phyloP scores from a whole-genome alignment of 2,888 invertebrate species.

The Fissipunctia ypsillon region DNA sequence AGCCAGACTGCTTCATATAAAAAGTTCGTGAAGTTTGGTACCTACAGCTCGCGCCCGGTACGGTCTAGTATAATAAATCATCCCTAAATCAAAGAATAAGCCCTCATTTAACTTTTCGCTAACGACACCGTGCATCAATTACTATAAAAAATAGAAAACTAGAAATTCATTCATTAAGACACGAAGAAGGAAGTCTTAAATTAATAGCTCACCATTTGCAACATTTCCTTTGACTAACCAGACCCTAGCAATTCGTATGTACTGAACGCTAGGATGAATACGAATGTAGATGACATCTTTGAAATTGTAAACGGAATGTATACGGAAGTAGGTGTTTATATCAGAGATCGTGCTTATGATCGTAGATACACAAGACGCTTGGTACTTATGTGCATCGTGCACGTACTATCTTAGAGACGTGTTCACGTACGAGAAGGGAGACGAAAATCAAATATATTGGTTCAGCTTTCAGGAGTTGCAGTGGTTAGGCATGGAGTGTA shows the following conservation, averaged over 20 bases:
- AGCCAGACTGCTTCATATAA: too few relatives aligned
- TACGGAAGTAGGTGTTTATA: background rate
- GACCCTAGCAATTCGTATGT: background rate
- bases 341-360: background rate
- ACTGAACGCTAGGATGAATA: constrained; percentile 2
- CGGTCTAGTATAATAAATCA: too few relatives aligned
- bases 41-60: too few relatives aligned
- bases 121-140: background rate
- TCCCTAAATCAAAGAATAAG: background rate
- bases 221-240: constrained; percentile 35
- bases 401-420: background rate
- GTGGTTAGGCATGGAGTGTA: too few relatives aligned
- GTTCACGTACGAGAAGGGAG: background rate
- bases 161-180: constrained; percentile 2
- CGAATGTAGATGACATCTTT: constrained; percentile 34
- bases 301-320: constrained; percentile 21
- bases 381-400: background rate
- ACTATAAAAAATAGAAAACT: background rate
- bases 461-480: too few relatives aligned
- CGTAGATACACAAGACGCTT: background rate
- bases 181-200: background rate
- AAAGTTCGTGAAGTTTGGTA: too few relatives aligned
- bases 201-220: constrained; percentile 14
- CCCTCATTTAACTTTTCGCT: background rate
- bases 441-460: too few relatives aligned